Evolutionary conservation across 2,888 invertebrate species (phyloP).

Genomic region (Drosophila atripex): DNA sequence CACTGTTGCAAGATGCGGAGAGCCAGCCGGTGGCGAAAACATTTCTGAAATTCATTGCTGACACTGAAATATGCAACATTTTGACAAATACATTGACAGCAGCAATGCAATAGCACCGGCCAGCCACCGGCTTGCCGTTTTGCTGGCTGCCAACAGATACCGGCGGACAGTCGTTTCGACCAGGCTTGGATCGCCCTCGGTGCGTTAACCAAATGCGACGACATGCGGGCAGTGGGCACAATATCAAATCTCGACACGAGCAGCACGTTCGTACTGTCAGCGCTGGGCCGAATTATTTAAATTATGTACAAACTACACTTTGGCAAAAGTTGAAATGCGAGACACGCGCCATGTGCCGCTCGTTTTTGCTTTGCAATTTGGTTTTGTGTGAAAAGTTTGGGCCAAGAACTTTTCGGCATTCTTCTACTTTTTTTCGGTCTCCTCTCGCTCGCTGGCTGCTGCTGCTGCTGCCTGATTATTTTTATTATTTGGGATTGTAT

Average conservation of each 20-base stretch:
- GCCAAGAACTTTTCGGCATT: slow-evolving; percentile 41
- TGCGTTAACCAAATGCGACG: slow-evolving; percentile 23
- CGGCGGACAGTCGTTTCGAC: slow-evolving; percentile 8
- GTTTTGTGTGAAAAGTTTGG: slow-evolving; percentile 40
- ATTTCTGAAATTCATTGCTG: slow-evolving; percentile 67
- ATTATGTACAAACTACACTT: slow-evolving; percentile 70
- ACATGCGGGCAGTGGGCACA: not conserved
- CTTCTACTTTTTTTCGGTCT: slow-evolving; percentile 15
- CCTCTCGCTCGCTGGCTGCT: not conserved
- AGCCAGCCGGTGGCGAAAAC: slow-evolving; percentile 30
- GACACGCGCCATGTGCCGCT: slow-evolving; percentile 66
- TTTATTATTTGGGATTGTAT: slow-evolving; percentile 24
- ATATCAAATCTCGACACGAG: slow-evolving; percentile 53
- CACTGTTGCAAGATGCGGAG: not conserved
- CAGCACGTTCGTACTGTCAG: slow-evolving; percentile 65
- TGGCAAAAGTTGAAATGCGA: slow-evolving; percentile 64
- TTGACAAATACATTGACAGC: slow-evolving; percentile 78
- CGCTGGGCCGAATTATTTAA: slow-evolving; percentile 65
- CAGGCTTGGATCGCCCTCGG: slow-evolving; percentile 11
- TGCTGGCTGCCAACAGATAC: slow-evolving; percentile 17
- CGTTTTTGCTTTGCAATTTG: slow-evolving; percentile 40
- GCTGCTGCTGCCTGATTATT: slow-evolving; percentile 34
- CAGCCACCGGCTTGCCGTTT: not conserved
- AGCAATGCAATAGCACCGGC: slow-evolving; percentile 55
- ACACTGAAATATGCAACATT: slow-evolving; percentile 73